phyloP scores from a whole-genome alignment of 2,888 invertebrate species.

The Automeris io region DNA sequence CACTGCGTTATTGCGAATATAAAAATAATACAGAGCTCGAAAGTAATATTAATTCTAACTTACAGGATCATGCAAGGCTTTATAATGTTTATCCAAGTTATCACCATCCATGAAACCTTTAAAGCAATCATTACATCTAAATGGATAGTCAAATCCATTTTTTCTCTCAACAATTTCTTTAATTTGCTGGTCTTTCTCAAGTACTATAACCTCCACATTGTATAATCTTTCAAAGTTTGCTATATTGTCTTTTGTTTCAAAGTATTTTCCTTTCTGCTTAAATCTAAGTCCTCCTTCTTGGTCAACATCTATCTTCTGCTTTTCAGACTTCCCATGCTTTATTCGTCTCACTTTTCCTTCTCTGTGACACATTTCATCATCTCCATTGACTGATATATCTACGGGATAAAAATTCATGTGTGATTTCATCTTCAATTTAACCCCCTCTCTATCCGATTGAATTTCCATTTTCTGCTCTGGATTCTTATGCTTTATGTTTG shows the following conservation, averaged over 20 bases:
- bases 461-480: too few species aligned
- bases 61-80: conserved; percentile 25
- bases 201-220: conserved; percentile 17
- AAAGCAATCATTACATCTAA: conserved; percentile 25
- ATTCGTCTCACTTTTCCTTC: too few species aligned
- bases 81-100: conserved; percentile 21
- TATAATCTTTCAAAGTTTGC: conserved; percentile 17
- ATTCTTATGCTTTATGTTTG: too few species aligned
- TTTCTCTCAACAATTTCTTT: conserved; percentile 22
- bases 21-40: background rate
- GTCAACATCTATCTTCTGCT: too few species aligned
- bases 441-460: too few species aligned
- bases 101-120: conserved; percentile 24
- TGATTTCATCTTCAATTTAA: too few species aligned
- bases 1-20: background rate
- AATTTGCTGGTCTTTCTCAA: conserved; percentile 21
- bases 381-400: too few species aligned
- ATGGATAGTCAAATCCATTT: conserved; percentile 19
- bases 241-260: conserved; percentile 20
- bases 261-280: conserved; percentile 12
- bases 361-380: too few species aligned
- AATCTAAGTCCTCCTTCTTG: conserved; percentile 1
- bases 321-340: too few species aligned
- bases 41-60: conserved; percentile 9
- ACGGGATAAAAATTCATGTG: too few species aligned